A percentile compares a stretch with the other conserved stretches of the same genome.
Evolutionary conservation across 2,888 invertebrate genomes (phyloP).

Genomic region (Cheilosia impressa): DNA sequence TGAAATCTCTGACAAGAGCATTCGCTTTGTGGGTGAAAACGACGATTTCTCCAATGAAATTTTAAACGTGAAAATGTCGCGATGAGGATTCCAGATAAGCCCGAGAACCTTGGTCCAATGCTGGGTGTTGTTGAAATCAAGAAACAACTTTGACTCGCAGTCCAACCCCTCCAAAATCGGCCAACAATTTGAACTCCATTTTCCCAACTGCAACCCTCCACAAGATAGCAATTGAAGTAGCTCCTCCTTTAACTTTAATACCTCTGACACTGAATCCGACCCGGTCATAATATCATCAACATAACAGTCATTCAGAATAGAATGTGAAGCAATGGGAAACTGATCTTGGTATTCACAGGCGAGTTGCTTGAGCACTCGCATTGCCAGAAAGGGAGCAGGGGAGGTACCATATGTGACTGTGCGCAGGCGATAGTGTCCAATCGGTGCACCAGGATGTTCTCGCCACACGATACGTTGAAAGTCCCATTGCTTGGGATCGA

Average conservation of each 20-base stretch:
- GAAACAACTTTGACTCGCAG: background rate
- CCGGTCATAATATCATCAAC: constrained; percentile 67
- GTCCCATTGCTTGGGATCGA: too few species aligned
- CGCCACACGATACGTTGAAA: too few species aligned
- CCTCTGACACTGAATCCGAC: constrained; percentile 32
- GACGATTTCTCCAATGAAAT: too few species aligned
- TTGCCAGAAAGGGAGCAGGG: too few species aligned
- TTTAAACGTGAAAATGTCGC: background rate
- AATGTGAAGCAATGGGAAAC: too few species aligned
- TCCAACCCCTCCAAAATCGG: constrained; percentile 10
- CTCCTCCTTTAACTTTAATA: constrained; percentile 20
- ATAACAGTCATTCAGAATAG: constrained; percentile 46
- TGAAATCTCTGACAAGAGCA: too few species aligned
- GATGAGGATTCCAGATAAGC: background rate
- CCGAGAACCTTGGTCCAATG: background rate
- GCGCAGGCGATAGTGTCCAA: too few species aligned
- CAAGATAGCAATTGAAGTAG: constrained; percentile 19
- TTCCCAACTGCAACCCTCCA: constrained; percentile 20
- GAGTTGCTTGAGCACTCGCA: too few species aligned
- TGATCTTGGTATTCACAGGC: too few species aligned
- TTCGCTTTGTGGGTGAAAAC: too few species aligned
- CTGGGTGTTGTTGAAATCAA: background rate
- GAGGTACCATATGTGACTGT: too few species aligned
- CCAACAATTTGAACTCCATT: constrained; percentile 13
- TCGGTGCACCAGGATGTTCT: too few species aligned